Percentiles rank a stretch among this genome's conserved stretches.
Conservation (phyloP, 2,888 invertebrate genomes). For the Marasmarcha lunaedactyla region DNA sequence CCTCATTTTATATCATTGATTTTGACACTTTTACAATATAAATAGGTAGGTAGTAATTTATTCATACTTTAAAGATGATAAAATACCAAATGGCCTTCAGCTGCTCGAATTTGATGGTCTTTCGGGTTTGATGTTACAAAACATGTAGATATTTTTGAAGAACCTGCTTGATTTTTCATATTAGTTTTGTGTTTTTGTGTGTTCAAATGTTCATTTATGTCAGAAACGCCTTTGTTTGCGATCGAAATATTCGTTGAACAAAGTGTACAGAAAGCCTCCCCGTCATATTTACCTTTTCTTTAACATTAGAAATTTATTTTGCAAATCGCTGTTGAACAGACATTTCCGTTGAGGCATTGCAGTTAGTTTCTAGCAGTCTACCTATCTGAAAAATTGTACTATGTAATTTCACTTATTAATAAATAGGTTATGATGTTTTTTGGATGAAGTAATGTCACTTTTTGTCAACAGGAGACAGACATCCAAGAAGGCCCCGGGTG, state of each 20-base stretch:
- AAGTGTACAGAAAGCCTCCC: slow-evolving; percentile 8
- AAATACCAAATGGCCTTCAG: slow-evolving; percentile 20
- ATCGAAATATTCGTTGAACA: slow-evolving; percentile 11
- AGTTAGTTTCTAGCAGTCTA: background rate
- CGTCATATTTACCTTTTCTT: slow-evolving; percentile 12
- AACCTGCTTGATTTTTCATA: slow-evolving; percentile 2
- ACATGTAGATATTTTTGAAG: slow-evolving; percentile 5
- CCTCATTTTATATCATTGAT: too few relatives aligned
- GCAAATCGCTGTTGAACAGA: slow-evolving; percentile 10
- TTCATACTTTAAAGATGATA: too few relatives aligned
- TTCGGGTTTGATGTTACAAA: slow-evolving; percentile 8
- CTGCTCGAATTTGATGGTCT: slow-evolving; percentile 11
- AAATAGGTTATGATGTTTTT: too few relatives aligned
- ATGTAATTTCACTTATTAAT: too few relatives aligned
- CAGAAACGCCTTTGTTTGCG: slow-evolving; percentile 10
- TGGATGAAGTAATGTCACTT: too few relatives aligned
- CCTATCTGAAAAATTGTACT: background rate
- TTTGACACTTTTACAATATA: too few relatives aligned
- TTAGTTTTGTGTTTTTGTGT: slow-evolving; percentile 13
- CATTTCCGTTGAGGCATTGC: slow-evolving; percentile 12
- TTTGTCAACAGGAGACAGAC: too few relatives aligned
- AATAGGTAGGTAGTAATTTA: too few relatives aligned
- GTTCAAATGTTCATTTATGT: slow-evolving; percentile 5
- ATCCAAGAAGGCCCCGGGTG: too few relatives aligned
- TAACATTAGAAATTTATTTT: slow-evolving; percentile 11